phyloP scores from a whole-genome alignment of 2,888 invertebrate genomes.

The Aethes cnicana region DNA sequence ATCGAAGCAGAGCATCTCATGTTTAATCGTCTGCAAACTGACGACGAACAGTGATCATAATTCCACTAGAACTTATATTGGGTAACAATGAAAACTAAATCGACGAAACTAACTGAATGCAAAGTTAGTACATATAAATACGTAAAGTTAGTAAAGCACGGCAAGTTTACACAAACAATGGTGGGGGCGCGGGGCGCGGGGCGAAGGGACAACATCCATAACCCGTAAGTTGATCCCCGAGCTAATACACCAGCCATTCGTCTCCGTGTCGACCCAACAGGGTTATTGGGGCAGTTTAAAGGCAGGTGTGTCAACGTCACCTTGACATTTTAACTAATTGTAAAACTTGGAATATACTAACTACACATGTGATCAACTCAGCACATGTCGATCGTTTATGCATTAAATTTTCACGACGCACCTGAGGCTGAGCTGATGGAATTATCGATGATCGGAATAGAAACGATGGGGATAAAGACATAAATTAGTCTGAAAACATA shows the following conservation, averaged over 20 bases:
- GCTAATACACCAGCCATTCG: slow-evolving; percentile 47
- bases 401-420: slow-evolving; percentile 1
- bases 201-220: slow-evolving; percentile 45
- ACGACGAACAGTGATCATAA: too few species aligned
- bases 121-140: slow-evolving; percentile 16
- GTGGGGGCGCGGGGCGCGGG: slow-evolving; percentile 5
- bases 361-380: too few species aligned
- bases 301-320: slow-evolving; percentile 45
- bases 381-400: slow-evolving; percentile 19
- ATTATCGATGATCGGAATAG: neutral
- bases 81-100: neutral
- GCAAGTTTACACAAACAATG: slow-evolving; percentile 21
- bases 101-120: slow-evolving; percentile 1
- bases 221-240: slow-evolving; percentile 43
- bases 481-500: too few species aligned
- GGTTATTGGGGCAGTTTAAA: slow-evolving; percentile 57
- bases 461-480: too few species aligned
- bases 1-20: too few species aligned
- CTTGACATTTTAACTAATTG: slow-evolving; percentile 43
- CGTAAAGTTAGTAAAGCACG: slow-evolving; percentile 10
- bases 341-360: slow-evolving; percentile 31
- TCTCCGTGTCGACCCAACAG: slow-evolving; percentile 50
- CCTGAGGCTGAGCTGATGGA: neutral
- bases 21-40: too few species aligned
- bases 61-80: neutral